A percentile compares a stretch with the other conserved stretches of the same genome.
These are phyloP conservation scores for Drosophila varians DNA, from an alignment of 1,140 invertebrate genomes.

Conservation along the genomic window DNA sequence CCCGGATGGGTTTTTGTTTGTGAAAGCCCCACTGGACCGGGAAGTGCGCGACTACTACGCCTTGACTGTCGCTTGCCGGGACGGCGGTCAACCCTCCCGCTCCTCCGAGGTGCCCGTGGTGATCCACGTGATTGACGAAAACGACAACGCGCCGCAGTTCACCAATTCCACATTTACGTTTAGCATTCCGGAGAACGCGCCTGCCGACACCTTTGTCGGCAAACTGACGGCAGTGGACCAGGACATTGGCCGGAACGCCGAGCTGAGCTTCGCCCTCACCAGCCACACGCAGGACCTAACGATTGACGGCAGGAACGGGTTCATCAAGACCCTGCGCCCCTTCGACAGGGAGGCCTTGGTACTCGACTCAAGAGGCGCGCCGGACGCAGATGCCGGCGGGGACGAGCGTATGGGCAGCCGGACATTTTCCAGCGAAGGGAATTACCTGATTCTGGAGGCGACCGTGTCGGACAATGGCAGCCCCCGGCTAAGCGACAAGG, in stretches of 20 bases:
- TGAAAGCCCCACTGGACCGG: slow-evolving; percentile 92
- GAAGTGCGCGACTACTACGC: slow-evolving; percentile 96
- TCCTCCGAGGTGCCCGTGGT: slow-evolving; percentile 93
- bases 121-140: slow-evolving; percentile 97
- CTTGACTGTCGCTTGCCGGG: slow-evolving; percentile 91
- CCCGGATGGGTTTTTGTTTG: slow-evolving; percentile 94
- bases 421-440: slow-evolving; percentile 75
- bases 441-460: slow-evolving; percentile 92
- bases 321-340: slow-evolving; percentile 92
- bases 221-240: slow-evolving; percentile 94
- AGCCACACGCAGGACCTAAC: slow-evolving; percentile 92
- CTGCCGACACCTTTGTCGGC: slow-evolving; percentile 94
- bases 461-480: slow-evolving; percentile 94
- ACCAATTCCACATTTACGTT: slow-evolving; percentile 94
- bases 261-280: slow-evolving; percentile 93
- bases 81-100: slow-evolving; percentile 89
- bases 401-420: slow-evolving; percentile 60
- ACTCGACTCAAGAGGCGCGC: slow-evolving; percentile 67
- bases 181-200: slow-evolving; percentile 94
- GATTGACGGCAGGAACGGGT: slow-evolving; percentile 95
- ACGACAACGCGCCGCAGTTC: slow-evolving; percentile 96
- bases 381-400: slow-evolving; percentile 12
- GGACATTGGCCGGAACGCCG: slow-evolving; percentile 96
- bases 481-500: slow-evolving; percentile 91
- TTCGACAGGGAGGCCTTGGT: slow-evolving; percentile 95